Evolutionary conservation across 2,888 invertebrate species (phyloP), one percentile per base, ranked within the genome.

Genomic region (Antitype chi): DNA sequence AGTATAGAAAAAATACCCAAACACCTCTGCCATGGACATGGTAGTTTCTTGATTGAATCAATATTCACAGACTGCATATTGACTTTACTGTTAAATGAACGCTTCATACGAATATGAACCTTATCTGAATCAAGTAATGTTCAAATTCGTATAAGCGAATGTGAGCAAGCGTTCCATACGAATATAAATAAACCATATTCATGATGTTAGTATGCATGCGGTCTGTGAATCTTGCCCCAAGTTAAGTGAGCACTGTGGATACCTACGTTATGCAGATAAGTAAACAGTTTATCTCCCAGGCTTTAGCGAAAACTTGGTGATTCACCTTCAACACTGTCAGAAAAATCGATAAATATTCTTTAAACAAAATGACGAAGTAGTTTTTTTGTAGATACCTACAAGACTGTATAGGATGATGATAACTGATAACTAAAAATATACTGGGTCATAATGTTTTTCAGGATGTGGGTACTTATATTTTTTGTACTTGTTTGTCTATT

Each of bases 351-450:
- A 38, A 53, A 63, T 53, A 77, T 25, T 64, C 20, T 64, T 25
- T 78, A 32, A 32, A 75, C 43, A 64, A 78, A 78, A 20, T 78
- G 52, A 49, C 5, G n/a, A 49, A 49, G n/a, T 20, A 32, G 52
- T 32, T 17, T 76, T 71, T 49, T 71, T 70, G 32, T 49, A 70
- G 47, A 28, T 66, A 66, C 9, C 3, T 70, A 67, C 43, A 9
- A 43, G 20, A 23, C 23, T 23, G 13, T 73, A 6, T 17, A 43
- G 2, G 7, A 28, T 17, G 25, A 25, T n/a, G n/a, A n/a, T n/a
- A n/a, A n/a, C n/a, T n/a, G n/a, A n/a, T n/a, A n/a, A n/a, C n/a
- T n/a, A n/a, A n/a, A n/a, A n/a, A n/a, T n/a, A 70, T 8, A 32
- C 32, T 8, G 49, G 17, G 20, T 49, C 28, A 13, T 25, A 38